Evolutionary conservation across 2,113 vertebrate species (phyloP).

Genomic region (Corythornis cristatus): DNA sequence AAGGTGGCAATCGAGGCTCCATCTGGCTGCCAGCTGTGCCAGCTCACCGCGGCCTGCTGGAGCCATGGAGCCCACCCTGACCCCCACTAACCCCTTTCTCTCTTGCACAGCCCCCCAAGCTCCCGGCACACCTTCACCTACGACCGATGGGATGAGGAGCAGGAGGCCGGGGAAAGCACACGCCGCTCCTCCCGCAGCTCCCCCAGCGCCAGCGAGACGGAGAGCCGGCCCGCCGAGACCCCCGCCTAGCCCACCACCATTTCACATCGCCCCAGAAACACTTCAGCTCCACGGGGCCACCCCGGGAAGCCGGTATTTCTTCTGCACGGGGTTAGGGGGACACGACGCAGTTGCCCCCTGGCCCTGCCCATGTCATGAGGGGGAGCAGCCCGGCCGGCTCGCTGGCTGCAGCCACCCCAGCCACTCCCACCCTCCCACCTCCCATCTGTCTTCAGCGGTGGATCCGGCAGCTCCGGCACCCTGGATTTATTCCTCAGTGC

Average conservation of each 20-base stretch:
- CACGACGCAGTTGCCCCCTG: background rate
- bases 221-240: conserved; percentile 77
- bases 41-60: background rate
- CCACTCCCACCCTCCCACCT: background rate
- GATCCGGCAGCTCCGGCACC: conserved; percentile 16
- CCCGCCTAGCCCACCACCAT: conserved; percentile 39
- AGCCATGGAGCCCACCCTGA: background rate
- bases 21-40: background rate
- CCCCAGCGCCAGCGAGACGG: conserved; percentile 81
- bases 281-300: background rate
- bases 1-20: background rate
- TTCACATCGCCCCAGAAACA: background rate
- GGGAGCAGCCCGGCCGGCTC: conserved; percentile 18
- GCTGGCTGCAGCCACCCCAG: background rate
- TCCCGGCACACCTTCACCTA: conserved; percentile 79
- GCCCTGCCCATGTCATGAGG: background rate
- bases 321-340: background rate
- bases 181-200: conserved; percentile 74
- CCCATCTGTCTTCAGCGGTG: background rate
- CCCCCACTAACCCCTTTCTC: background rate
- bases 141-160: conserved; percentile 88
- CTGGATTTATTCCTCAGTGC: conserved; percentile 67
- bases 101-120: conserved; percentile 79
- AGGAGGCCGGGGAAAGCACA: conserved; percentile 67
- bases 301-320: background rate